Evolutionary conservation across 1,140 invertebrate genomes (phyloP).

Genomic region (Sminthurides bifidus): DNA sequence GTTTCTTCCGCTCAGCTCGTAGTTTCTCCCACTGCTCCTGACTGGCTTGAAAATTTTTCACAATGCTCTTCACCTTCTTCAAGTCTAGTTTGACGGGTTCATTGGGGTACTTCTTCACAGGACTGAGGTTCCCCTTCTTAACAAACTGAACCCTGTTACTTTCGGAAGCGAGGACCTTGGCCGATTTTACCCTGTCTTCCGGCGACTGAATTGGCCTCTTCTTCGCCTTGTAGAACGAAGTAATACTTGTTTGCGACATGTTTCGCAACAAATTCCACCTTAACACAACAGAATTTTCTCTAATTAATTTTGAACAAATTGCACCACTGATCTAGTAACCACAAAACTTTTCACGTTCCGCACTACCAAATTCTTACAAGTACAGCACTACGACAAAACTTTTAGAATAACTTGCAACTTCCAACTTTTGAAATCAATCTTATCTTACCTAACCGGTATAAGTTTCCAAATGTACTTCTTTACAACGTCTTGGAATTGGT

Average conservation of each 20-base stretch:
- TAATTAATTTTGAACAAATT: too few relatives aligned
- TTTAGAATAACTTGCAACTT: too few relatives aligned
- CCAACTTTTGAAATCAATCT: too few relatives aligned
- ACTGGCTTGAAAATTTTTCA: neutral
- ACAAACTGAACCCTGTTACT: constrained; percentile 2
- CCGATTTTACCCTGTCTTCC: neutral
- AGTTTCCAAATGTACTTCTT: too few relatives aligned
- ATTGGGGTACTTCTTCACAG: constrained; percentile 1
- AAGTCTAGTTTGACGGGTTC: neutral
- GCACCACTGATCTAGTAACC: too few relatives aligned
- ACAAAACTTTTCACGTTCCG: too few relatives aligned
- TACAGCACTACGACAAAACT: too few relatives aligned
- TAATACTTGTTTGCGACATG: constrained; percentile 5
- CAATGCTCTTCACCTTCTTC: neutral
- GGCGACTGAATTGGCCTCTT: neutral
- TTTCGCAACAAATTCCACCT: too few relatives aligned
- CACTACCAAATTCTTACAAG: too few relatives aligned
- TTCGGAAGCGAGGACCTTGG: neutral
- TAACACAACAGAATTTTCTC: too few relatives aligned
- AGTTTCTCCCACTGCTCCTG: neutral
- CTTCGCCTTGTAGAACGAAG: constrained; percentile 2
- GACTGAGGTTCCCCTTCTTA: constrained; percentile 6
- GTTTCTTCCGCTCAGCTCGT: neutral
- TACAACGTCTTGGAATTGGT: too few relatives aligned
- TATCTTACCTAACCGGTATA: too few relatives aligned